Evolutionary conservation across 2,888 invertebrate species (phyloP).

Genomic region (Hemicrepidius hirtus): DNA sequence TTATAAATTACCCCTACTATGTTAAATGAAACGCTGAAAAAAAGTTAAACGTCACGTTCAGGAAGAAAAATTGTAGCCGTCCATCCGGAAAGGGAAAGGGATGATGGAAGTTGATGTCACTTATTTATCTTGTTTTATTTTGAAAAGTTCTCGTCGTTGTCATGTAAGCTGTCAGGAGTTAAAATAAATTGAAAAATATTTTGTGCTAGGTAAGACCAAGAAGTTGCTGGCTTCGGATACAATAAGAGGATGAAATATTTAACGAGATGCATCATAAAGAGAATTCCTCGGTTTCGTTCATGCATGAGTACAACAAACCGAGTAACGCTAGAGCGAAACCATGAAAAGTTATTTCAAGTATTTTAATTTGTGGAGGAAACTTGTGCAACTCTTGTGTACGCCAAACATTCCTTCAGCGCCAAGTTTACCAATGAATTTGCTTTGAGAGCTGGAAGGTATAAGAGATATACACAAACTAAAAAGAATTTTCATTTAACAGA

Average conservation of each 20-base stretch:
- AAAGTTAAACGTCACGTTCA: slow-evolving; percentile 14
- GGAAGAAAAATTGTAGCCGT: slow-evolving; percentile 11
- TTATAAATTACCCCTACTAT: slow-evolving; percentile 23
- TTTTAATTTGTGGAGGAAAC: slow-evolving; percentile 28
- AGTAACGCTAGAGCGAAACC: slow-evolving; percentile 16
- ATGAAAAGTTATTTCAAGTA: slow-evolving; percentile 37
- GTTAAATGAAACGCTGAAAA: slow-evolving; percentile 19
- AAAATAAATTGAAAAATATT: background rate
- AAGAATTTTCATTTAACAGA: background rate
- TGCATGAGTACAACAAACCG: background rate
- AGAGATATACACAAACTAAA: background rate
- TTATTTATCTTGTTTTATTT: slow-evolving; percentile 24
- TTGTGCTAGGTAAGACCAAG: background rate
- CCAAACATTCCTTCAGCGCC: slow-evolving; percentile 2
- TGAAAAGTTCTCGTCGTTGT: slow-evolving; percentile 4
- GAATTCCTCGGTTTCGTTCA: background rate
- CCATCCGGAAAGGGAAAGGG: slow-evolving; percentile 5
- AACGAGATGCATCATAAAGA: background rate
- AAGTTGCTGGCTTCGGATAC: no score
- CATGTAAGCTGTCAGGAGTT: slow-evolving; percentile 8
- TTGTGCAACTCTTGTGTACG: slow-evolving; percentile 22
- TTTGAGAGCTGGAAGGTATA: background rate
- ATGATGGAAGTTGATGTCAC: slow-evolving; percentile 5
- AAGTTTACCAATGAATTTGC: background rate
- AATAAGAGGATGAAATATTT: no score